Percentiles rank a stretch among this genome's conserved stretches.
phyloP scores from a whole-genome alignment of 2,888 invertebrate genomes.

The Eurois occulta region DNA sequence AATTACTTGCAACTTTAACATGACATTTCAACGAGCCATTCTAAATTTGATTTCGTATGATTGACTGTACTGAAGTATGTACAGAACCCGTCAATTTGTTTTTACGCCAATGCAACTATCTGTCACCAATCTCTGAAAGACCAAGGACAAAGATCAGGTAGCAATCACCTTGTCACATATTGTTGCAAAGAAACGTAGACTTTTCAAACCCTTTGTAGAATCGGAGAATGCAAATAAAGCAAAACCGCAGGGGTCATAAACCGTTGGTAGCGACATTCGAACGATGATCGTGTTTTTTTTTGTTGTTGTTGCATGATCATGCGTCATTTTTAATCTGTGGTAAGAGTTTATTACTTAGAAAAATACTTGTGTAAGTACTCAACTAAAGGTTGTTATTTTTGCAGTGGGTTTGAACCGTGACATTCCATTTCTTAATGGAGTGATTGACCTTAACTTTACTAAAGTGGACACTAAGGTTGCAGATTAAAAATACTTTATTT shows the following conservation, averaged over 20 bases:
- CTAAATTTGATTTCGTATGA: conserved; percentile 32
- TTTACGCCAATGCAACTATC: conserved; percentile 12
- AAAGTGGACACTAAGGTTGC: conserved; percentile 28
- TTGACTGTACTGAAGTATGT: conserved; percentile 5
- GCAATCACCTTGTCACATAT: conserved; percentile 51
- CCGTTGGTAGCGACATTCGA: conserved; percentile 58
- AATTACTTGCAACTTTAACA: conserved; percentile 32
- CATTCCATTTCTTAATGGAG: conserved; percentile 48
- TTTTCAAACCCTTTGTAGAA: conserved; percentile 53
- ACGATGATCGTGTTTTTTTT: conserved; percentile 52
- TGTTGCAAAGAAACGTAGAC: conserved; percentile 47
- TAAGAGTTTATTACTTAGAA: conserved; percentile 11
- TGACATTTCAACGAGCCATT: conserved; percentile 35
- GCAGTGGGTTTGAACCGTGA: conserved; percentile 24
- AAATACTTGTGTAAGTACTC: conserved; percentile 13
- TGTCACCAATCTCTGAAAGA: too few relatives aligned
- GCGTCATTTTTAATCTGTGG: conserved; percentile 36
- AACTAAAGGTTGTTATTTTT: conserved; percentile 13
- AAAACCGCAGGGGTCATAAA: conserved; percentile 68
- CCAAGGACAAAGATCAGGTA: conserved; percentile 42
- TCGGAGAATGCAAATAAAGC: conserved; percentile 65
- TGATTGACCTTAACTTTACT: conserved; percentile 46
- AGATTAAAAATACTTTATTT: conserved; percentile 14
- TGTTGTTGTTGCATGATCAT: conserved; percentile 1
- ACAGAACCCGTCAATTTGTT: conserved; percentile 4